Evolutionary conservation across 2,113 vertebrate species (phyloP), one percentile per base, ranked within the genome.

Genomic region (Oncorhynchus mykiss): DNA sequence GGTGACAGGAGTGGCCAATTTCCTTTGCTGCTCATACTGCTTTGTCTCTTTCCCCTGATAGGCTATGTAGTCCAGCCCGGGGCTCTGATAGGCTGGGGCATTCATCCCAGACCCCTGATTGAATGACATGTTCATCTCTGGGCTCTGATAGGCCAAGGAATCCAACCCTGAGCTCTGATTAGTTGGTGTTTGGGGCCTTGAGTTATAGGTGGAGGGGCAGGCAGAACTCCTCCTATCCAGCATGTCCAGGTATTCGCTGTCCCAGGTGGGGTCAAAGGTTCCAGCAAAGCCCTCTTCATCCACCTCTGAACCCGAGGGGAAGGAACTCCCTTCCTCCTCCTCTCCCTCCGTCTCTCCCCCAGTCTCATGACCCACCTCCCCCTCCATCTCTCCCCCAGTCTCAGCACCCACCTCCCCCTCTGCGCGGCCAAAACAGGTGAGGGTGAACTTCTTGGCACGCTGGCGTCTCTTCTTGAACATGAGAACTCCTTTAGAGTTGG

Each of bases 391-490:
- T 91, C 95, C 96, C 57, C 90, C 92, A 16, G 87, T 96, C 82
- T 85, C 95, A 84, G 14, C 90, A 87, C 84, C 84, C 80, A 64
- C 67, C 2, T 95, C 96, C 67, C 95, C 94, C 3, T 96, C 95
- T 0, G 93, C 96, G 64, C 96, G 96, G 34, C 98, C 98, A 3
- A 97, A 99, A 85, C 98, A 98, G 84, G 97, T 97, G 18, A 99
- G 82, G 0, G 98, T 99, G 78, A 98, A 99, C 83, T 97, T 99
- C 90, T 99, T 99, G 74, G 98, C 97, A 51, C 98, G 94, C 86
- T 99, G 98, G 27, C 98, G 89, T 66, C 97, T 95, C 83, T 99
- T 99, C 91, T 99, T 99, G 91, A 99, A 99, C 98, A 99, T 99
- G 86, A 99, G 91, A 86, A 99, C 98, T 60, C 98, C 98, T 84